phyloP scores from a whole-genome alignment of 2,888 invertebrate genomes.

The Euspilapteryx auroguttella region DNA sequence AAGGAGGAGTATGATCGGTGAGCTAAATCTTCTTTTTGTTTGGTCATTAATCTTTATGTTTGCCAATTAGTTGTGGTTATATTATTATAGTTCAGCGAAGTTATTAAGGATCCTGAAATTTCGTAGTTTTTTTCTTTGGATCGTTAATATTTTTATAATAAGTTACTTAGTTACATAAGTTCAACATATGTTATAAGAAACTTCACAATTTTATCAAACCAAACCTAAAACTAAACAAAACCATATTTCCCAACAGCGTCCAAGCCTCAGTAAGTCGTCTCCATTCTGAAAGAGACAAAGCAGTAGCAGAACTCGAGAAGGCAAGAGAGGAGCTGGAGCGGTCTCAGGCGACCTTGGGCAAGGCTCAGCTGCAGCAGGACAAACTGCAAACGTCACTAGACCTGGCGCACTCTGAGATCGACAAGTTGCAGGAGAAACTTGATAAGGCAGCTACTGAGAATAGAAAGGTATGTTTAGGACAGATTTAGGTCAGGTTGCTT shows the following conservation, averaged over 20 bases:
- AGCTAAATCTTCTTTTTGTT: too few relatives aligned
- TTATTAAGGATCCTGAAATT: too few relatives aligned
- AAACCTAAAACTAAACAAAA: not conserved
- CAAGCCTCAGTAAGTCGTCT: constrained; percentile 82
- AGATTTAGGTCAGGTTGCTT: too few relatives aligned
- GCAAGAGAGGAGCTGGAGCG: constrained; percentile 86
- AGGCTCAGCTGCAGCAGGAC: constrained; percentile 89
- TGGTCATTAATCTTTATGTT: too few relatives aligned
- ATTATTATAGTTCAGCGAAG: too few relatives aligned
- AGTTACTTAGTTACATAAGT: too few relatives aligned
- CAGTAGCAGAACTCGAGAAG: constrained; percentile 83
- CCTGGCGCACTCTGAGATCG: constrained; percentile 87
- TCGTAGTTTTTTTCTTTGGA: too few relatives aligned
- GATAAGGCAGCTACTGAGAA: constrained; percentile 83
- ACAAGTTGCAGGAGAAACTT: constrained; percentile 84
- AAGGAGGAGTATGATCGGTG: constrained; percentile 87
- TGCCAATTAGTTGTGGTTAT: too few relatives aligned
- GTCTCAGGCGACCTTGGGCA: constrained; percentile 86
- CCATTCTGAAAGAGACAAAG: constrained; percentile 87
- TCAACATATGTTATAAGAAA: too few relatives aligned
- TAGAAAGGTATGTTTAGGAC: constrained; percentile 73
- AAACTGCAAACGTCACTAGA: constrained; percentile 87
- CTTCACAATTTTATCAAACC: too few relatives aligned
- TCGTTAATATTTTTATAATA: too few relatives aligned
- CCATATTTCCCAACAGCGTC: constrained; percentile 40